A percentile compares a stretch with the other conserved stretches of the same genome.
Evolutionary conservation across 2,113 vertebrate species (phyloP).

Genomic region (Aviceda subcristata): DNA sequence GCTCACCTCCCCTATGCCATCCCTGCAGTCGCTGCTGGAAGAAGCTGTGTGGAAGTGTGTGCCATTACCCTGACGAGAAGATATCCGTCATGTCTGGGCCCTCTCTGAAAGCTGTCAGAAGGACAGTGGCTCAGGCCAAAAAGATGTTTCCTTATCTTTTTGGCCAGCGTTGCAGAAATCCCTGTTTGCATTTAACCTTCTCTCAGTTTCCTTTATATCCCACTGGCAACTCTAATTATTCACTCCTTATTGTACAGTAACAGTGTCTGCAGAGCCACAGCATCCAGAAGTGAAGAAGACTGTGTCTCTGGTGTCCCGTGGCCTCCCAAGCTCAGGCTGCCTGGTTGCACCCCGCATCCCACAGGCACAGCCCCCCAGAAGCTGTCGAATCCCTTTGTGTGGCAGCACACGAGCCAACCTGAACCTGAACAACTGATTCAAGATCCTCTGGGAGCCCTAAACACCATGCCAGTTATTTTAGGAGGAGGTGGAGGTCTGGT

Average conservation of each 20-base stretch:
- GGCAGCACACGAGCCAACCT: not conserved
- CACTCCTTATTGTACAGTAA: not conserved
- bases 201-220: not conserved
- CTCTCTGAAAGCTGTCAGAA: not conserved
- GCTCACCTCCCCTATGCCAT: not conserved
- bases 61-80: not conserved
- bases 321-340: not conserved
- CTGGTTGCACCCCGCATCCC: not conserved
- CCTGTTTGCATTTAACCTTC: not conserved
- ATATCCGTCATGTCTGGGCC: not conserved
- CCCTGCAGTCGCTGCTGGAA: not conserved
- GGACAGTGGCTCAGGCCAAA: not conserved
- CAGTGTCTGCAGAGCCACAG: not conserved
- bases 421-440: not conserved
- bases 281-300: not conserved
- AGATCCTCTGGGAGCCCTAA: not conserved
- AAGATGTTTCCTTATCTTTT: not conserved
- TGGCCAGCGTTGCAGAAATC: not conserved
- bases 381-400: not conserved
- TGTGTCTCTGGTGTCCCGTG: not conserved
- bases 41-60: not conserved
- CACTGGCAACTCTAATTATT: not conserved
- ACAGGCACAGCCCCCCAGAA: not conserved
- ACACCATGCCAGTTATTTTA: conserved; percentile 2
- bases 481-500: not conserved